phyloP scores from a whole-genome alignment of 2,113 vertebrate genomes.

The Brachyhypopomus gauderio region DNA sequence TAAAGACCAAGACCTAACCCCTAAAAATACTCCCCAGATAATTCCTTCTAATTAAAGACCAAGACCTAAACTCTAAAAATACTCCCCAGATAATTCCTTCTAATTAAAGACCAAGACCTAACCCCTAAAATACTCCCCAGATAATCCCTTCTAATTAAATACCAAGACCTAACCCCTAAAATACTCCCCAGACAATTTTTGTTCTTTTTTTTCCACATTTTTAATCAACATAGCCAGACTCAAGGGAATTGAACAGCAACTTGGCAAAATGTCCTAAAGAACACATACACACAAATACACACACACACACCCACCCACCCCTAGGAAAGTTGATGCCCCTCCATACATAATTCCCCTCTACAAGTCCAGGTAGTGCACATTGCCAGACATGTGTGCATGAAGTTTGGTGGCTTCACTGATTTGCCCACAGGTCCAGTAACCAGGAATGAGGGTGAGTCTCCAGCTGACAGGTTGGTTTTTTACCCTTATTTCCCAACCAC shows the following conservation, averaged over 20 bases:
- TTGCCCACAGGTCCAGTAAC: neutral
- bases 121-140: too few species aligned
- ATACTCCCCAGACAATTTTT: too few species aligned
- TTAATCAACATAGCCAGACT: neutral
- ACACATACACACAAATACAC: slow-evolving; percentile 20
- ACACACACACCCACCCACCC: slow-evolving; percentile 7
- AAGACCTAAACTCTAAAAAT: too few species aligned
- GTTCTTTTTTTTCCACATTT: neutral
- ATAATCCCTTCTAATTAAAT: too few species aligned
- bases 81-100: too few species aligned
- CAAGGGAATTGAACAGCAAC: neutral
- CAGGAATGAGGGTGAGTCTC: neutral
- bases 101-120: too few species aligned
- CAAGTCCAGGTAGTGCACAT: neutral
- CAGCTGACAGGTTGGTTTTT: neutral
- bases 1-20: too few species aligned
- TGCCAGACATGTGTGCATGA: neutral
- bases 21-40: too few species aligned
- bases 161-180: too few species aligned
- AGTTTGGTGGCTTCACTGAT: neutral
- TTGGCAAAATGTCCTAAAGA: neutral
- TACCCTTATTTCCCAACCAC: neutral
- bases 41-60: too few species aligned
- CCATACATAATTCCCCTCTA: neutral
- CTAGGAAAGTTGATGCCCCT: neutral